Conservation (phyloP, 2,888 invertebrate genomes). For the Mesochorus sp. region DNA sequence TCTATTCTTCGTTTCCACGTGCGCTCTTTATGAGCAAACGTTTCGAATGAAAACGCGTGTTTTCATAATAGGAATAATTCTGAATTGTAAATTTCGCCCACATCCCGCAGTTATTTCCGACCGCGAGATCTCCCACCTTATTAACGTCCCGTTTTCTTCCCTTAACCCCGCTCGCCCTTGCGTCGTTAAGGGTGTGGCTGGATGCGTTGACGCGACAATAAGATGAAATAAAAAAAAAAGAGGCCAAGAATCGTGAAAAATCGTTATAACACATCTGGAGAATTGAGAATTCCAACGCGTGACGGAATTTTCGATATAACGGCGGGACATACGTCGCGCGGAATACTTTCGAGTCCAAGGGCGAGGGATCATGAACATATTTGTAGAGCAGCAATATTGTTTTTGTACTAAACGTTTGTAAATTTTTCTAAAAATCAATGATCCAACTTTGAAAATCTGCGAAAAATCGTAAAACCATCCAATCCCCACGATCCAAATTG, state of each 20-base stretch:
- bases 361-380: not conserved
- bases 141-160: not conserved
- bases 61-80: no score
- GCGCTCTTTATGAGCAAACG: no score
- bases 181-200: slow-evolving; percentile 48
- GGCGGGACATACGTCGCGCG: not conserved
- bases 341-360: not conserved
- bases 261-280: slow-evolving; percentile 9
- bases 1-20: no score
- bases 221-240: not conserved
- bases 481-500: no score
- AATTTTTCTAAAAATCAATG: not conserved
- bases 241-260: slow-evolving; percentile 22
- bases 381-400: no score
- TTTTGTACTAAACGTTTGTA: no score
- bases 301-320: slow-evolving; percentile 47
- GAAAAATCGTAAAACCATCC: no score
- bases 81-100: no score
- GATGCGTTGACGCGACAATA: not conserved
- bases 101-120: no score
- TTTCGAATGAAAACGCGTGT: no score
- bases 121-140: no score
- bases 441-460: no score
- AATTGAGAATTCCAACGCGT: slow-evolving; percentile 40
- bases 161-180: not conserved